These are phyloP conservation scores for Scaptomyza parva DNA, from an alignment of 2,888 invertebrate genomes.

Conservation along the genomic window DNA sequence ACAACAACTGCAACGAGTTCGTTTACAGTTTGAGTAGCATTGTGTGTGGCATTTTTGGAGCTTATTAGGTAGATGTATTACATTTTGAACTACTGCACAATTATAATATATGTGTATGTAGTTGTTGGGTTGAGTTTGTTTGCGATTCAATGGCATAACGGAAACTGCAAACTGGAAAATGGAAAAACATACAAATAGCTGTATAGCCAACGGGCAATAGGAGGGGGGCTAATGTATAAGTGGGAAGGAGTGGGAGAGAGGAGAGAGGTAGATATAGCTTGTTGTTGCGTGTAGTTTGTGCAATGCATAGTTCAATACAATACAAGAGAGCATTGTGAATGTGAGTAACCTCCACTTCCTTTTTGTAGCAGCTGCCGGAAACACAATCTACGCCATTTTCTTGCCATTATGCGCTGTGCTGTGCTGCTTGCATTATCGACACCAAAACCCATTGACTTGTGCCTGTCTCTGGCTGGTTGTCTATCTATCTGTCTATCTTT, in stretches of 20 bases:
- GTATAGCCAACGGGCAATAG: background rate
- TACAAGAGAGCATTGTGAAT: slow-evolving; percentile 38
- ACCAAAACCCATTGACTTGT: slow-evolving; percentile 30
- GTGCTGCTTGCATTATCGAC: slow-evolving; percentile 58
- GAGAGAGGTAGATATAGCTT: slow-evolving; percentile 1
- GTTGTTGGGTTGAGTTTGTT: background rate
- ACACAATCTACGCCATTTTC: slow-evolving; percentile 71
- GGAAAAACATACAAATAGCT: slow-evolving; percentile 8
- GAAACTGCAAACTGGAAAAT: slow-evolving; percentile 17
- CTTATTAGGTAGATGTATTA: slow-evolving; percentile 38
- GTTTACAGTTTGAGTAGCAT: slow-evolving; percentile 28
- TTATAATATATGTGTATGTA: background rate
- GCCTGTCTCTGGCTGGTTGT: slow-evolving; percentile 1
- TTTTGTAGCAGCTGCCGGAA: slow-evolving; percentile 16
- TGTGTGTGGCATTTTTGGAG: slow-evolving; percentile 21
- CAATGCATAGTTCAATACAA: slow-evolving; percentile 55
- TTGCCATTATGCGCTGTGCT: slow-evolving; percentile 57
- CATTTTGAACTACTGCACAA: background rate
- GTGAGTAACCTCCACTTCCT: background rate
- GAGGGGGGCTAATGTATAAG: too few relatives aligned
- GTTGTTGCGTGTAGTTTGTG: slow-evolving; percentile 47
- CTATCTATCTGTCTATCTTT: background rate
- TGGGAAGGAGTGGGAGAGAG: background rate
- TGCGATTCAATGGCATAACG: slow-evolving; percentile 21
- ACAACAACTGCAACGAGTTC: slow-evolving; percentile 3